phyloP scores from a whole-genome alignment of 2,797 vertebrate species.

The Periophthalmus magnuspinnatus region DNA sequence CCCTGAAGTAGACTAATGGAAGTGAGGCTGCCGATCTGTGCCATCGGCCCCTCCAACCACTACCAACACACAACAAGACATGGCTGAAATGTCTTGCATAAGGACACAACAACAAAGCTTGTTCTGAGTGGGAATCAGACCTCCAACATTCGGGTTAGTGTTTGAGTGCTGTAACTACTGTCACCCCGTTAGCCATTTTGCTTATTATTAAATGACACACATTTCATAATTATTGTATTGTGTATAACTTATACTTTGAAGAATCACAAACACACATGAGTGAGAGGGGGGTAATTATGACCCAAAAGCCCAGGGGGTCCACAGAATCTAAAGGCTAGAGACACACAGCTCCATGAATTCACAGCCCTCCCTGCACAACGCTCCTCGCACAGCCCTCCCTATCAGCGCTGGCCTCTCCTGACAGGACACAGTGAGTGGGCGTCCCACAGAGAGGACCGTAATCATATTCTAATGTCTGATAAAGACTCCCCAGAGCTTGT shows the following conservation, averaged over 20 bases:
- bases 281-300: neutral
- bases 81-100: too few species aligned
- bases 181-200: too few species aligned
- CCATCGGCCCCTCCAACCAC: too few species aligned
- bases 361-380: slow-evolving; percentile 2
- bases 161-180: too few species aligned
- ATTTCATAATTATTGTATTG: neutral
- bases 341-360: slow-evolving; percentile 25
- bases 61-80: too few species aligned
- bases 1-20: too few species aligned
- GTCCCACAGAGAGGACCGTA: slow-evolving; percentile 61
- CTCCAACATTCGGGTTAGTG: too few species aligned
- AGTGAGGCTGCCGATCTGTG: too few species aligned
- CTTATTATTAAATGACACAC: too few species aligned
- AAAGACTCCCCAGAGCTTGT: slow-evolving; percentile 53
- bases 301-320: neutral
- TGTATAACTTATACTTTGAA: neutral
- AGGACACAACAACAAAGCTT: too few species aligned
- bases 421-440: slow-evolving; percentile 55
- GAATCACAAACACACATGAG: neutral
- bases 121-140: too few species aligned
- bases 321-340: slow-evolving; percentile 18
- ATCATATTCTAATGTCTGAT: slow-evolving; percentile 71
- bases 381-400: slow-evolving; percentile 18
- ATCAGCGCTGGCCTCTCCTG: slow-evolving; percentile 26